Base-by-base conservation (phyloP, 2,888 invertebrate species). In the Amiota communis region DNA sequence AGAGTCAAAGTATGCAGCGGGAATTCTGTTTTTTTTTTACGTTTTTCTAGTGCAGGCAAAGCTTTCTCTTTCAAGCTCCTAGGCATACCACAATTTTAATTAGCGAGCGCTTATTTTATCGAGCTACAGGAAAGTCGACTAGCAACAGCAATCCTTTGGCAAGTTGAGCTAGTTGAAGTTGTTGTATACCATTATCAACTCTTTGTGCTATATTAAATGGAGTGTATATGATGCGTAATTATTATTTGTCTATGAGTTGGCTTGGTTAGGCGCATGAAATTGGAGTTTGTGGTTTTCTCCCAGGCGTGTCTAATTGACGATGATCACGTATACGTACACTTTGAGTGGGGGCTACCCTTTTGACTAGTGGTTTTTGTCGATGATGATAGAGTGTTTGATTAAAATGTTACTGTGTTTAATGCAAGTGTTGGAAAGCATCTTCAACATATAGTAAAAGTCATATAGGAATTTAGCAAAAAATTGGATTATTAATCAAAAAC, bases 11-110 rank as follows among this genome's bases (percentile, higher is more conserved):
- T 69, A 74, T 72, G 81, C 77, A 78, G 78, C 78, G 36, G 17
- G n/a, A 10, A 56, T 13, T 36, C 36, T 36, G 36, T 56, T 56
- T 36, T 36, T 56, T 56, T n/a, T n/a, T 17, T 15, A 23, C 23
- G 2, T 23, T 2, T 56, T n/a, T n/a, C n/a, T 56, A 56, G n/a
- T 15, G 56, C n/a, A 56, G 17, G 20, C 23, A 23, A 12, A 17
- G 20, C 61, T 20, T 61, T 36, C 36, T 36, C 36, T 36, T 36
- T 36, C 6, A 6, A 17, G 12, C 11, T 61, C 11, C 48, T 36
- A 51, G 51, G 49, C 49, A 65, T n/a, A 48, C 86, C 83, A 86
- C 83, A 85, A n/a, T 81, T 84, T 84, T 84, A 84, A 84, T 84
- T 86, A 84, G 86, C 80, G 77, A 12, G 46, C 76, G 75, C 83